Base-by-base conservation (phyloP, 2,888 invertebrate species). In the Pseudococcus viburni region DNA sequence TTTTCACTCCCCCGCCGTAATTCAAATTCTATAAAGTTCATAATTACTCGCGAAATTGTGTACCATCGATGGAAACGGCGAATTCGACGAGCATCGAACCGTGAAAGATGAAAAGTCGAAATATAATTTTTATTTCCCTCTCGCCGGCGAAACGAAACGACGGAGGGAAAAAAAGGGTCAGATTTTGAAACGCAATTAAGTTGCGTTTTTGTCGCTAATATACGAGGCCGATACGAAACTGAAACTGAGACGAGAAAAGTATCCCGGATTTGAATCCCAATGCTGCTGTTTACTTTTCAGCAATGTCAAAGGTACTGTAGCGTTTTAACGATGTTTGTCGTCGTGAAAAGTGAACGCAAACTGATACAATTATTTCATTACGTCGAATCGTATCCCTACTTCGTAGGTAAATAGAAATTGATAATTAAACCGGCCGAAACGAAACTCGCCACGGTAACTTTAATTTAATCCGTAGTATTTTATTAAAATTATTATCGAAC, bases 281-380 rank as follows among this genome's bases (percentile, higher is more conserved):
- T 55, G 55, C 55, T 55, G 55, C 55, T 55, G 55, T 55, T 55
- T 55, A 55, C 55, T 55, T 55, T 46, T 6, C 15, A 15, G 15
- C 15, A 55, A 55, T 17, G 55, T 55, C 55, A 55, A 55, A 55
- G 55, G 55, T 55, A 55, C 55, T 55, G 55, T 12, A 55, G 55
- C 17, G 55, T 55, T 55, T 55, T 55, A 55, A 55, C 55, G 55
- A 55, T 55, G 55, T 55, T 55, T 55, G 55, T 55, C 55, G 55
- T 55, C 55, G 55, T 55, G 55, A 55, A 55, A 55, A 55, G 55
- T 55, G 55, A 55, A 55, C 55, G 55, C 55, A 55, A 55, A 55
- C 55, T 4, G 17, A 55, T 17, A 55, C 55, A 55, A 55, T 55
- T 55, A 55, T 55, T 55, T 55, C 5, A 55, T 17, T 55, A 55